Conservation (phyloP, 2,888 invertebrate species). For the Erebia aethiops region DNA sequence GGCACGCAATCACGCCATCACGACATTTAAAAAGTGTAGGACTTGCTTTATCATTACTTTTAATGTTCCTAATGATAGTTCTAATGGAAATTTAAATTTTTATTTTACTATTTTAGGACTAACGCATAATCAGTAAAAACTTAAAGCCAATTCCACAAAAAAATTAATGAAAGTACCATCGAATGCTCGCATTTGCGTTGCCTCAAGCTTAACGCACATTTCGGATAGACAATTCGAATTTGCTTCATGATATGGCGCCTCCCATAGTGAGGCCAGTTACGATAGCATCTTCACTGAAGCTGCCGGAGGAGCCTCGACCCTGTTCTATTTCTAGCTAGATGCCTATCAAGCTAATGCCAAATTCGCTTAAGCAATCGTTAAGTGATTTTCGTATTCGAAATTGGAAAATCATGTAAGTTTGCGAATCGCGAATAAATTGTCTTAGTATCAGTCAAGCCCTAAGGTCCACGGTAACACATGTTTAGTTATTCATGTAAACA, state of each 20-base stretch:
- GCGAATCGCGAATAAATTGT: conserved; percentile 7
- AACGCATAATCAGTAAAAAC: too few species aligned
- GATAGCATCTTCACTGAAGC: too few species aligned
- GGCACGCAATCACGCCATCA: conserved; percentile 4
- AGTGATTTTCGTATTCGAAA: not conserved
- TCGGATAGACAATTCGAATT: too few species aligned
- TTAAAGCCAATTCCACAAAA: too few species aligned
- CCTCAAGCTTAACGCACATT: too few species aligned
- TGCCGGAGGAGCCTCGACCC: not conserved
- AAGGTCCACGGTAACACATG: conserved; percentile 26
- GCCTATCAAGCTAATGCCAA: too few species aligned
- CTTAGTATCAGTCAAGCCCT: conserved; percentile 3
- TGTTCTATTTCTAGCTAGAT: not conserved
- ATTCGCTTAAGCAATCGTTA: not conserved
- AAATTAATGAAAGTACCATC: too few species aligned
- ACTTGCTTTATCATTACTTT: not conserved
- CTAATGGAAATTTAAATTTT: too few species aligned
- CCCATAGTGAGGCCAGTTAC: too few species aligned
- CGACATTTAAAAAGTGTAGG: not conserved
- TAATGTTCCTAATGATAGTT: not conserved
- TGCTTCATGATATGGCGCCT: too few species aligned
- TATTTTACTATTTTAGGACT: not conserved
- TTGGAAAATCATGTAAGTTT: not conserved
- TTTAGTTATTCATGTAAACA: conserved; percentile 50
- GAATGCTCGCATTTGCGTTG: not conserved